Base-by-base conservation (phyloP, 2,888 invertebrate genomes). In the Apoderus coryli region DNA sequence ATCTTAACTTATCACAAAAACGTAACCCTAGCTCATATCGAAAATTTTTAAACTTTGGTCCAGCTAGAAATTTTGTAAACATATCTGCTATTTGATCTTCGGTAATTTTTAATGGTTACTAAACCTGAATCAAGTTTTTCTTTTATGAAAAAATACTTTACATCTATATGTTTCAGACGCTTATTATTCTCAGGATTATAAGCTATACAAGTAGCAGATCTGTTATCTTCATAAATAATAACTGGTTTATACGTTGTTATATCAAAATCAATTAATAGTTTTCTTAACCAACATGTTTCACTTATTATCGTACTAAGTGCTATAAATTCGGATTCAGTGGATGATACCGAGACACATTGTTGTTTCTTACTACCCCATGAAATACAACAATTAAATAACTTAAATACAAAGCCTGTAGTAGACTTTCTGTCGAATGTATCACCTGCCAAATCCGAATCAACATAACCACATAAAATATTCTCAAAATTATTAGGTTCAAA, bases 281-380 rank as follows among this genome's bases (percentile, higher is more conserved):
- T 33, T 32, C 32, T 40, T n/a, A 48, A 19, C 46, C 51, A 48
- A 23, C 48, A 31, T 5, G 43, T 27, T 30, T 52, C 48, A n/a
- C 41, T 29, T 7, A 39, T 44, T 6, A 44, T 46, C 11, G 30
- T 35, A n/a, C 43, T 39, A 12, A 37, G 28, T 2, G 52, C 49
- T 45, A 49, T 3, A 44, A 45, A 19, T 47, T 50, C 6, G 44
- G 32, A 3, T 45, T 42, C 13, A 45, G 47, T 25, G 37, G 29
- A 23, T 28, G 35, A 37, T 24, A 36, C 22, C 12, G 37, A 29
- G n/a, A 37, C 34, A 12, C 27, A 25, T 7, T 22, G 29, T 34
- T 53, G 52, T 31, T 42, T 51, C 22, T 38, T 44, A 11, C 46
- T 45, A 4, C 30, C 31, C 52, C 52, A 54, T 2, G 24, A 30